Evolutionary conservation across 1,140 invertebrate species (phyloP), one percentile per base, ranked within the genome.

Genomic region (Cydia splendana): DNA sequence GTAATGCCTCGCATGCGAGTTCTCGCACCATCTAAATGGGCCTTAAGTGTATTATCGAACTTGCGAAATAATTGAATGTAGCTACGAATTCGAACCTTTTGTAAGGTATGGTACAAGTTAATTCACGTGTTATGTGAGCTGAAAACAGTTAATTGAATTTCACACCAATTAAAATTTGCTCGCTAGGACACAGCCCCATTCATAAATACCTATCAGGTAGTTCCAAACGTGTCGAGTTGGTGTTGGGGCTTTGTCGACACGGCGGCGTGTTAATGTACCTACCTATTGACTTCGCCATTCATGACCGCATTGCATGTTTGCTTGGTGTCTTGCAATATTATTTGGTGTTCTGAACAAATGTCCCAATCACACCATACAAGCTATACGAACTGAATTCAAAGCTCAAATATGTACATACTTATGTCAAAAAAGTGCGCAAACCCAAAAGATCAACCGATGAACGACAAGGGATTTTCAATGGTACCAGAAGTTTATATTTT

Each of bases 81-180:
- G 3, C 65, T 0, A 38, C n/a, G 48, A 62, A 62, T 24, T 62
- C 9, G 2, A 62, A 20, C 2, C 0, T 53, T n/a, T n/a, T 15
- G 10, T 53, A 2, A 20, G 18, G n/a, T 20, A 9, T 10, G 18
- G 5, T 10, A 62, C n/a, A 62, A 20, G 18, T 62, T 62, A 9
- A 18, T 20, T 62, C 51, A n/a, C 4, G 51, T n/a, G n/a, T 57
- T 62, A 12, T 20, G 57, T 20, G 57, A 24, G 18, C n/a, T 62
- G 7, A 24, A 62, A 9, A 62, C 2, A 71, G 18, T 71, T 71
- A 34, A 45, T 42, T 71, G n/a, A 71, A 38, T 71, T 71, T 71
- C 18, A 20, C 67, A 69, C 65, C 65, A 69, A 69, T 69, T 69
- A 69, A 69, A 69, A 69, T 20, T 15, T 34, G 28, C 12, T 69